Conservation (phyloP, 1,140 invertebrate species). For the Plodia interpunctella region DNA sequence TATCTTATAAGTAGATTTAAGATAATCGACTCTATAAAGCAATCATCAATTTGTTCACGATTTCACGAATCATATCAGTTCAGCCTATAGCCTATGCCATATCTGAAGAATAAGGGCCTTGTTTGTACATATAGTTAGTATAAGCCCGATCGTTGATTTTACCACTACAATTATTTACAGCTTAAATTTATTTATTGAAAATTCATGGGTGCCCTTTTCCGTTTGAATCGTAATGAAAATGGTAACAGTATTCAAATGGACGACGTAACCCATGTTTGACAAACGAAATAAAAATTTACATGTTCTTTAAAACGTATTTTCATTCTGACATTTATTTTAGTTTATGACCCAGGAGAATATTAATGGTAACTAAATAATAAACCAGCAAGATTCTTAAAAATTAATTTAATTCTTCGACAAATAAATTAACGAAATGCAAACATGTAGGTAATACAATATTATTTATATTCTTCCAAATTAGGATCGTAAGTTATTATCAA, state of each 20-base stretch:
- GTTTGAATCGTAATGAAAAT: constrained; percentile 45
- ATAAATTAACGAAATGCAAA: constrained; percentile 68
- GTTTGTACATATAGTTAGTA: constrained; percentile 59
- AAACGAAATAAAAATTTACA: constrained; percentile 32
- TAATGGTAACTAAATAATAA: constrained; percentile 16
- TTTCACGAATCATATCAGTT: constrained; percentile 5
- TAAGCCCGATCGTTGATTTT: constrained; percentile 44
- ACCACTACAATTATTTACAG: constrained; percentile 38
- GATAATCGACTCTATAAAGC: constrained; percentile 17
- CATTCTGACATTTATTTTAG: constrained; percentile 9
- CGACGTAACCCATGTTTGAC: constrained; percentile 62
- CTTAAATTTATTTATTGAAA: constrained; percentile 63
- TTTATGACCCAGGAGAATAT: no score
- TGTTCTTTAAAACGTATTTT: constrained; percentile 26
- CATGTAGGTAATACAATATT: constrained; percentile 34
- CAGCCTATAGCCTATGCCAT: constrained; percentile 37
- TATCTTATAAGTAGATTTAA: constrained; percentile 63
- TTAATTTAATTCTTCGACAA: constrained; percentile 71
- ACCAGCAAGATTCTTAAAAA: constrained; percentile 43
- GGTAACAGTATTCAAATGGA: constrained; percentile 57
- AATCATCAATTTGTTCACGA: neutral
- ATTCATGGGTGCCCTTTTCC: constrained; percentile 67
- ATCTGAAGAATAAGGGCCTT: constrained; percentile 35
- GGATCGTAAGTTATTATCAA: constrained; percentile 58
- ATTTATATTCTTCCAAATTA: constrained; percentile 58